Evolutionary conservation across 2,113 vertebrate genomes (phyloP).

Genomic region (Microcebus ravelobensis): DNA sequence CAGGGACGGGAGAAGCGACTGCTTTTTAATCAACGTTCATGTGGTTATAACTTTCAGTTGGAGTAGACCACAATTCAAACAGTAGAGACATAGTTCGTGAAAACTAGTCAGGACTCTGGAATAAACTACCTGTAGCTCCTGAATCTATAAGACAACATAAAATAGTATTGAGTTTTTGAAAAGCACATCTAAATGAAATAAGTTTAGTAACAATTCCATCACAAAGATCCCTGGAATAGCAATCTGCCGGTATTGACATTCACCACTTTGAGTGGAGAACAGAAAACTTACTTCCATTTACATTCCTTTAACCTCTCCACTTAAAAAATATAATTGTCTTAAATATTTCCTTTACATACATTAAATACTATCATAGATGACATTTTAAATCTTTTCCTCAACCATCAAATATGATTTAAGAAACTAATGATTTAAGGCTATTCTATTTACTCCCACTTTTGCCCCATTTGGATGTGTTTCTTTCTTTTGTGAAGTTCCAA

Average conservation of each 20-base stretch:
- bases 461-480: not conserved
- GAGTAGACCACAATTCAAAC: not conserved
- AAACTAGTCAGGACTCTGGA: not conserved
- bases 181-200: not conserved
- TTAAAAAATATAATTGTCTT: not conserved
- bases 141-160: not conserved
- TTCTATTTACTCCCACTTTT: not conserved
- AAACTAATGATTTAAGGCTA: not conserved
- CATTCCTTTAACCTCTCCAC: not conserved
- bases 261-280: not conserved
- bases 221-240: not conserved
- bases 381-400: not conserved
- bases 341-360: not conserved
- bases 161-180: slow-evolving; percentile 13
- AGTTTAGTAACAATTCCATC: not conserved
- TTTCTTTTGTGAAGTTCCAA: not conserved
- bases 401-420: not conserved
- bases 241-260: not conserved
- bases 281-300: not conserved
- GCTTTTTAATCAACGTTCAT: not conserved
- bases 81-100: not conserved
- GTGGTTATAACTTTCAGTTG: not conserved
- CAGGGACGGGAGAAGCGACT: not conserved
- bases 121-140: not conserved
- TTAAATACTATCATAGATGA: not conserved